phyloP scores from a whole-genome alignment of 2,888 invertebrate genomes.

The Amphiduros pacificus region DNA sequence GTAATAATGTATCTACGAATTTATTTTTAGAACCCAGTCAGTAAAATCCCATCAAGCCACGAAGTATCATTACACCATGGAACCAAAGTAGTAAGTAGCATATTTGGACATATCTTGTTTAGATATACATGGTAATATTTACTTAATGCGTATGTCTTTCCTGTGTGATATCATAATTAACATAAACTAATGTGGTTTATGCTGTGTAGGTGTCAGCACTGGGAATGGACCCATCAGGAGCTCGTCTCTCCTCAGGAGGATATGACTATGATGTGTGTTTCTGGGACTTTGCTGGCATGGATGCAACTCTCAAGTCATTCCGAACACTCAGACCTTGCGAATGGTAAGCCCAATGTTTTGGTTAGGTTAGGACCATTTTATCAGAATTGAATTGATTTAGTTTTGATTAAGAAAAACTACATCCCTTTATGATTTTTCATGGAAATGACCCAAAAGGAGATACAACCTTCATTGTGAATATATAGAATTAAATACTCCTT shows the following conservation, averaged over 20 bases:
- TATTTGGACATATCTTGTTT: neutral
- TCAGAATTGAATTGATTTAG: neutral
- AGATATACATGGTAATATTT: neutral
- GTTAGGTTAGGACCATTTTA: neutral
- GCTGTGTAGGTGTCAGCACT: slow-evolving; percentile 69
- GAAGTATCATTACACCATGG: slow-evolving; percentile 86
- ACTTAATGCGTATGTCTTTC: neutral
- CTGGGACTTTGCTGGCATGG: slow-evolving; percentile 99
- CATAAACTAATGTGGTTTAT: neutral
- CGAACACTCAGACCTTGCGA: slow-evolving; percentile 93
- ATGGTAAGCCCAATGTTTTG: slow-evolving; percentile 59
- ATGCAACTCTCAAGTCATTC: slow-evolving; percentile 86
- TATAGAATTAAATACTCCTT: neutral
- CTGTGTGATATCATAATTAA: neutral
- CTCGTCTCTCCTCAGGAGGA: slow-evolving; percentile 86
- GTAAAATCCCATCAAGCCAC: slow-evolving; percentile 62
- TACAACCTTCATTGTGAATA: neutral
- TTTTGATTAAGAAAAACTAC: neutral
- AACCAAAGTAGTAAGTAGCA: slow-evolving; percentile 72
- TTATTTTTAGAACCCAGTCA: slow-evolving; percentile 54
- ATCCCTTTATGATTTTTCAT: neutral
- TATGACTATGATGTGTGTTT: slow-evolving; percentile 95
- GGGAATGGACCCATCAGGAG: slow-evolving; percentile 91
- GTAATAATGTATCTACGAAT: too few species aligned
- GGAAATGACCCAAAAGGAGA: neutral